phyloP scores from a whole-genome alignment of 2,797 vertebrate species.

The Myotis pilosus region DNA sequence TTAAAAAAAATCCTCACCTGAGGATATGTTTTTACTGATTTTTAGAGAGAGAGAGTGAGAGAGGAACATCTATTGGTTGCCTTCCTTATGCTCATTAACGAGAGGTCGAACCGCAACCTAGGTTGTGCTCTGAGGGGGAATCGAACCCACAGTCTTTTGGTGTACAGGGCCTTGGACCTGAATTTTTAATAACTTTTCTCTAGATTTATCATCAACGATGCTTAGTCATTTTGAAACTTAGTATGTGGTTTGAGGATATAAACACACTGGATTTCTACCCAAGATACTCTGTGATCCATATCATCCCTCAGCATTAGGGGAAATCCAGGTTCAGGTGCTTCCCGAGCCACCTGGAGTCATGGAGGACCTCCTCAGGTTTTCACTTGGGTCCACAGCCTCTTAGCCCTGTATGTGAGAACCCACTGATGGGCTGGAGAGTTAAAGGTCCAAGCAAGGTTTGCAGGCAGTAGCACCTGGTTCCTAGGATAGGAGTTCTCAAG shows the following conservation, averaged over 20 bases:
- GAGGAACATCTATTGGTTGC: neutral
- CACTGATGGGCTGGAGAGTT: neutral
- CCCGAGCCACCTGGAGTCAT: neutral
- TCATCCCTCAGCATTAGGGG: neutral
- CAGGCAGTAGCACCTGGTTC: neutral
- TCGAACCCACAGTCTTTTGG: neutral
- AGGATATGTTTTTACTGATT: neutral
- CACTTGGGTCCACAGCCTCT: neutral
- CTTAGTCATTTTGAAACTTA: constrained; percentile 27
- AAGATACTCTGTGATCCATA: neutral
- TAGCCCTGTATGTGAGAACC: neutral
- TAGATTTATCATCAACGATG: neutral
- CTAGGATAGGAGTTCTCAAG: neutral
- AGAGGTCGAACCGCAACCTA: neutral
- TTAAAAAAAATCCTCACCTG: neutral
- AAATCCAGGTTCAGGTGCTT: neutral
- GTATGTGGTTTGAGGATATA: neutral
- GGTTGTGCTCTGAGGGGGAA: neutral
- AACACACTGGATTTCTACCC: neutral
- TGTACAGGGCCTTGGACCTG: neutral
- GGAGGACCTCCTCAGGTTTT: neutral
- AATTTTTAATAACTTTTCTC: neutral
- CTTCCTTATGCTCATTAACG: neutral
- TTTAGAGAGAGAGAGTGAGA: neutral
- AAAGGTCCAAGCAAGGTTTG: neutral